phyloP scores from a whole-genome alignment of 2,888 invertebrate genomes.

The Leucophenga maculata region DNA sequence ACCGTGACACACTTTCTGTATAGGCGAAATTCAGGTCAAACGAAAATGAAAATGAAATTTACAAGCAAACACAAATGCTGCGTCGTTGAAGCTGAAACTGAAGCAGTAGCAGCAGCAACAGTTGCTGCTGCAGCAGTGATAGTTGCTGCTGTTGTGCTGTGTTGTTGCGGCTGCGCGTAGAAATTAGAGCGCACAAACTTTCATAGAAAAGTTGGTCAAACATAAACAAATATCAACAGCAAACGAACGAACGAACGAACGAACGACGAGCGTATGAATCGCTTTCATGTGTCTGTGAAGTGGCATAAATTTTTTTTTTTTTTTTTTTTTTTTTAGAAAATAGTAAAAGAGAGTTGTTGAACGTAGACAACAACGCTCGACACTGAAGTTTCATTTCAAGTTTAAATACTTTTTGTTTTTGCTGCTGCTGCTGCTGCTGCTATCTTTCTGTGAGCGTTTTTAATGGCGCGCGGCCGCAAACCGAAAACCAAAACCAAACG shows the following conservation, averaged over 20 bases:
- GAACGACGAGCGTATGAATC: slow-evolving; percentile 19
- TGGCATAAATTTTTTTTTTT: too few relatives aligned
- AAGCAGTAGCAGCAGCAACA: neutral
- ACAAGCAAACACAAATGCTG: neutral
- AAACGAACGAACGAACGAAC: slow-evolving; percentile 17
- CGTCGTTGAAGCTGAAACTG: neutral
- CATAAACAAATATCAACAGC: slow-evolving; percentile 45
- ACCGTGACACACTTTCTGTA: slow-evolving; percentile 56
- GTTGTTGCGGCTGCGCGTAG: slow-evolving; percentile 56
- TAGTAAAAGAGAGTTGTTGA: slow-evolving; percentile 21
- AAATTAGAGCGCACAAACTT: slow-evolving; percentile 58
- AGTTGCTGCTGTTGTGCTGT: slow-evolving; percentile 28
- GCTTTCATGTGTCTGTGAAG: neutral
- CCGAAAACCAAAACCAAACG: slow-evolving; percentile 48
- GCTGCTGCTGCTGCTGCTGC: neutral
- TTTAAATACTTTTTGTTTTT: slow-evolving; percentile 48
- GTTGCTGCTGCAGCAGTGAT: slow-evolving; percentile 20
- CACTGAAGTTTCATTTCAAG: slow-evolving; percentile 59
- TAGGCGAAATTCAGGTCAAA: slow-evolving; percentile 69
- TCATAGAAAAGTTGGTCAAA: slow-evolving; percentile 57
- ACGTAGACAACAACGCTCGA: slow-evolving; percentile 26
- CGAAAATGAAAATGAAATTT: slow-evolving; percentile 68
- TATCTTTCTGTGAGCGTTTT: neutral
- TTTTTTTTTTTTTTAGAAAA: too few relatives aligned
- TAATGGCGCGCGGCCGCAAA: slow-evolving; percentile 42